Percentiles rank a stretch among this genome's conserved stretches.
Conservation (phyloP, 2,797 vertebrate species). For the Cuniculus paca region DNA sequence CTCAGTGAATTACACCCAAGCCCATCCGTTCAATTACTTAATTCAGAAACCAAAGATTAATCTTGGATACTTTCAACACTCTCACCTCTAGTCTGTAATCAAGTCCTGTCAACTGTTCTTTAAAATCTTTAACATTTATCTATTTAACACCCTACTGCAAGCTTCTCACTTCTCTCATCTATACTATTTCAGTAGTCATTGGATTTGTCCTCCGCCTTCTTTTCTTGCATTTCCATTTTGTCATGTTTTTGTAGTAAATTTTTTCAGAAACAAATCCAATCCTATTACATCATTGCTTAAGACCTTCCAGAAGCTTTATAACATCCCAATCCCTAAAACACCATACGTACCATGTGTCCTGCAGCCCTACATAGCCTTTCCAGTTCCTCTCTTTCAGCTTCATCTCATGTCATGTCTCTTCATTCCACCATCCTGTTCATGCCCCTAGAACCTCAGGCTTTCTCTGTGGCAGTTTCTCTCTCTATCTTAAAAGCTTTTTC, state of each 20-base stretch:
- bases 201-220: neutral
- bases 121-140: neutral
- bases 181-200: neutral
- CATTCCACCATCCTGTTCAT: neutral
- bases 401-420: neutral
- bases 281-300: neutral
- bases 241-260: neutral
- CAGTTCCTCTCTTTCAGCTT: neutral
- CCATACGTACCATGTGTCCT: neutral
- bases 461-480: neutral
- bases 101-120: neutral
- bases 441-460: neutral
- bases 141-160: neutral
- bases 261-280: neutral
- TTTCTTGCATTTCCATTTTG: neutral
- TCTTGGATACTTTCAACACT: neutral
- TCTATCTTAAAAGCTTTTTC: neutral
- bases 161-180: neutral
- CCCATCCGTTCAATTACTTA: neutral
- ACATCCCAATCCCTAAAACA: neutral
- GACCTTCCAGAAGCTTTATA: neutral
- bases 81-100: neutral
- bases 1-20: neutral
- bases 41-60: conserved; percentile 9
- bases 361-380: neutral